Base-by-base conservation (phyloP, 1,140 invertebrate genomes). In the Wasmannia auropunctata region DNA sequence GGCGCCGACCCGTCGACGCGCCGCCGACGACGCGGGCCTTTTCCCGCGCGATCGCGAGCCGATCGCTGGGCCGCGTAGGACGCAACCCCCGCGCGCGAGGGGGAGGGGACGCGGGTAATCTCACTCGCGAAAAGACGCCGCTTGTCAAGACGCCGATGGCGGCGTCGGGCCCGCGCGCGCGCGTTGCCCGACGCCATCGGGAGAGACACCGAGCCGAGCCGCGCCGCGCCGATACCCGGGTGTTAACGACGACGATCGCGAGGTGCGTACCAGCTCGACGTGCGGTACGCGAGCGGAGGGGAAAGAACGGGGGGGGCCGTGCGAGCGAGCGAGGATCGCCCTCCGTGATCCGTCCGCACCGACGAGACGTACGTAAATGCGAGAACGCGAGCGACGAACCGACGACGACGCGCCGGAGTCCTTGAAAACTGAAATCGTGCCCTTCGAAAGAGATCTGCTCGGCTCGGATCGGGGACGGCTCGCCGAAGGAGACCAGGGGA, bases 341-440 rank as follows among this genome's bases (percentile, higher is more conserved):
- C 56, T n/a, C 85, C 75, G 91, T 90, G 92, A 91, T 31, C 43
- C 16, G 89, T 92, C 83, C 86, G 49, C 14, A 14, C 6, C 67
- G 46, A 85, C 49, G 60, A 70, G 75, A 83, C 85, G 31, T 43
- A 77, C 54, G 60, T 69, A 83, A 86, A 75, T 75, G 79, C 49
- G 25, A 51, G 22, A 54, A 5, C 28, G 70, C 70, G 83, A 69
- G 65, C 77, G 83, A 88, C 80, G 87, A 89, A 88, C 92, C 91
- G 90, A 92, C 93, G 87, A 89, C 92, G 89, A 83, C 85, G 90
- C 90, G 40, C 51, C 85, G 88, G 88, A 88, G 94, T 95, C 95
- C 95, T 95, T 95, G 94, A 95, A 95, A 95, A 95, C 93, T 95
- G 93, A 95, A 95, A 95, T 95, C 94, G 94, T 95, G 93, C 95